Evolutionary conservation across 2,888 invertebrate genomes (phyloP).

Genomic region (Sialis lutaria): DNA sequence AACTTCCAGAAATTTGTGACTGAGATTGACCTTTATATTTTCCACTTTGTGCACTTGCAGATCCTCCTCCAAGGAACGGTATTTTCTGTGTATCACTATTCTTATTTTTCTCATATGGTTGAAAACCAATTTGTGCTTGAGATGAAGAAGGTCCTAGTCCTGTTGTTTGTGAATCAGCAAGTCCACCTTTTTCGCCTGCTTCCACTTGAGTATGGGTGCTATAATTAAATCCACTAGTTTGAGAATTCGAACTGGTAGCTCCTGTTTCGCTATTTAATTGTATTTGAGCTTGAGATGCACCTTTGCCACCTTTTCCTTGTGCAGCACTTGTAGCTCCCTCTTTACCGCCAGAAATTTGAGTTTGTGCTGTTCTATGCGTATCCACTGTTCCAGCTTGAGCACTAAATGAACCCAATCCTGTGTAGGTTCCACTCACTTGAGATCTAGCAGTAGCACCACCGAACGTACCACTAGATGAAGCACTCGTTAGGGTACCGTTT

Average conservation of each 20-base stretch:
- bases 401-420: conserved; percentile 60
- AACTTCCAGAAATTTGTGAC: conserved; percentile 66
- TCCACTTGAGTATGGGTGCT: conserved; percentile 67
- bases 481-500: conserved; percentile 56
- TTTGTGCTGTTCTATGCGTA: conserved; percentile 50
- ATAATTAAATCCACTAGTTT: conserved; percentile 56
- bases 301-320: conserved; percentile 53
- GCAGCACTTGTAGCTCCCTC: conserved; percentile 60
- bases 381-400: conserved; percentile 69
- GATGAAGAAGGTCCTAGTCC: conserved; percentile 74
- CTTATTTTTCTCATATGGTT: conserved; percentile 49
- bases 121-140: conserved; percentile 77
- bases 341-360: conserved; percentile 50
- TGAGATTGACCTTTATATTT: conserved; percentile 61
- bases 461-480: conserved; percentile 59
- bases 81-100: conserved; percentile 27
- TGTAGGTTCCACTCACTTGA: conserved; percentile 65
- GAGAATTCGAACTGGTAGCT: conserved; percentile 55
- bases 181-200: conserved; percentile 64
- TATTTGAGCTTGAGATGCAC: conserved; percentile 62
- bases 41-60: conserved; percentile 63
- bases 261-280: conserved; percentile 60
- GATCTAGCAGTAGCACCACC: conserved; percentile 63
- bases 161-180: conserved; percentile 72
- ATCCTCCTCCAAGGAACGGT: conserved; percentile 58